Conservation (phyloP, 2,797 vertebrate species). For the Pempheris klunzingeri region DNA sequence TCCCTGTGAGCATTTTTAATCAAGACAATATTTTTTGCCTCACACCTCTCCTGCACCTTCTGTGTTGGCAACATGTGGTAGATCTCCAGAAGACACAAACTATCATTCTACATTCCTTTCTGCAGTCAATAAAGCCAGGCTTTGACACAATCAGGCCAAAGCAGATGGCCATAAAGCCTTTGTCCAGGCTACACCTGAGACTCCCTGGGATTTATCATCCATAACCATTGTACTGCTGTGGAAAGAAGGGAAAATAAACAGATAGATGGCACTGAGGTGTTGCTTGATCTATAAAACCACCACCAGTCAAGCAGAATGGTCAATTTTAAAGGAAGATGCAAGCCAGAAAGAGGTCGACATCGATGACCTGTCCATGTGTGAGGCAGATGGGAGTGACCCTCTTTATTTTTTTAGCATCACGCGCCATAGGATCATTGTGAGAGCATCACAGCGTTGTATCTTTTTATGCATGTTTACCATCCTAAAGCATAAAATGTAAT, state of each 20-base stretch:
- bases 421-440: slow-evolving; percentile 17
- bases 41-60: neutral
- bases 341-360: slow-evolving; percentile 35
- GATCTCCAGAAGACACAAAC: slow-evolving; percentile 11
- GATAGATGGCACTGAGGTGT: slow-evolving; percentile 41
- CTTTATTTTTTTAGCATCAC: slow-evolving; percentile 9
- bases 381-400: slow-evolving; percentile 41
- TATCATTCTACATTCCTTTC: slow-evolving; percentile 32
- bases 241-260: slow-evolving; percentile 59
- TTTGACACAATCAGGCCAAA: slow-evolving; percentile 65
- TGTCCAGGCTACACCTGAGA: slow-evolving; percentile 67
- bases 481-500: slow-evolving; percentile 25
- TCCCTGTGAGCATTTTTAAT: neutral
- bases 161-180: slow-evolving; percentile 65
- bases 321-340: slow-evolving; percentile 38
- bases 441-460: slow-evolving; percentile 6
- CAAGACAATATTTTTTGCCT: neutral
- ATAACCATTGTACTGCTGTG: slow-evolving; percentile 39
- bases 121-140: slow-evolving; percentile 44
- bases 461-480: slow-evolving; percentile 16
- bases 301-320: slow-evolving; percentile 52
- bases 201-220: slow-evolving; percentile 60
- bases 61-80: neutral
- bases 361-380: slow-evolving; percentile 50
- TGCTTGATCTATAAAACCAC: slow-evolving; percentile 26